Base-by-base conservation (phyloP, 2,797 vertebrate genomes). In the Anisognathus igniventris region DNA sequence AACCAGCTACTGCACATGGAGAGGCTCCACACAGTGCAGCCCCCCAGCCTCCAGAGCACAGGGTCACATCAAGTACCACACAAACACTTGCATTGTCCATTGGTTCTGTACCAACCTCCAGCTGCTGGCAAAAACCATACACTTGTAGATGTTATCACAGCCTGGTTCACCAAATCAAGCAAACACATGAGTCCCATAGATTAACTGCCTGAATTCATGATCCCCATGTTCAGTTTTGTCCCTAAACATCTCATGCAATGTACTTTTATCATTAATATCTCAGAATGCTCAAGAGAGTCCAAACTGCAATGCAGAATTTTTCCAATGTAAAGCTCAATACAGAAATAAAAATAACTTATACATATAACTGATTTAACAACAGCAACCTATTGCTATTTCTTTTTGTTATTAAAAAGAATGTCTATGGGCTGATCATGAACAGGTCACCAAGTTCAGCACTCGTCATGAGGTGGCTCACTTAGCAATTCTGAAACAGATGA, bases 111-210 rank as follows among this genome's bases (percentile, higher is more conserved):
- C 8, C 44, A 8, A 18, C 6, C 65, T 44, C 28, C 54, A 86
- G 42, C 27, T 61, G 27, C 35, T 20, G 19, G 15, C 7, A 48
- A 48, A 84, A 83, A 7, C 3, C 44, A 60, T 2, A 14, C 44
- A 68, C 37, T 30, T 45, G 17, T 5, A 57, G 33, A n/a, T 27
- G 24, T 9, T 76, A 40, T 42, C 78, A 31, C 56, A 58, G 7
- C 7, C 54, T 10, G 10, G 56, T 33, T 45, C 56, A 56, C 22
- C 51, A 81, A 61, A 62, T 28, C 44, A 39, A 70, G 44, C 25
- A 78, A 74, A 84, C 3, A 1, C 24, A 11, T 0, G 4, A 66
- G 7, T 22, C 35, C 42, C 50, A 37, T 0, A 57, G 20, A 61
- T 53, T 10, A 70, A 35, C 39, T 58, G 47, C 31, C 22, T 62